Evolutionary conservation across 92 coral and sea anemone species (phyloP).

Genomic region (Zoanthus sociatus): DNA sequence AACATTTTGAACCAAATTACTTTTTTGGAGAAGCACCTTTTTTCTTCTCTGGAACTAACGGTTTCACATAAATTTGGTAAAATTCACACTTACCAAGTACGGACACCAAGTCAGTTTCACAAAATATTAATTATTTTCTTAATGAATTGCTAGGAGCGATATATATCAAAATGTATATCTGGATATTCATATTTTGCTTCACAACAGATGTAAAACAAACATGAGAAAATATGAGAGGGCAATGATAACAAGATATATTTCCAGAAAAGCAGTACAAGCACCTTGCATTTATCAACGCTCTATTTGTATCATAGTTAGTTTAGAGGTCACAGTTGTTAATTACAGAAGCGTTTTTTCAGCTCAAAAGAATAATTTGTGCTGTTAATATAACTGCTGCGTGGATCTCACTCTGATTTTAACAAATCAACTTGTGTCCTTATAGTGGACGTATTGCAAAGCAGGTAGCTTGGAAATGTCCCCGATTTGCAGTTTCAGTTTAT

Average conservation of each 20-base stretch:
- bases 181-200: constrained; percentile 18
- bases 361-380: constrained; percentile 14
- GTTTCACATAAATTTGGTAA: constrained; percentile 29
- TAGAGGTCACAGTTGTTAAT: constrained; percentile 15
- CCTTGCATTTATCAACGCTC: neutral
- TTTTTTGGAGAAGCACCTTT: constrained; percentile 17
- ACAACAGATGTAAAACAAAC: constrained; percentile 26
- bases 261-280: constrained; percentile 16
- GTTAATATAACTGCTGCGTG: constrained; percentile 4
- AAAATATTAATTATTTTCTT: constrained; percentile 19
- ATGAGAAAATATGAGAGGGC: constrained; percentile 1
- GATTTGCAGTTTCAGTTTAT: constrained; percentile 15
- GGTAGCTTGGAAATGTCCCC: constrained; percentile 25
- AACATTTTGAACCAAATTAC: constrained; percentile 14
- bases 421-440: constrained; percentile 33
- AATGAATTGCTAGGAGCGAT: constrained; percentile 2
- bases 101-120: constrained; percentile 20
- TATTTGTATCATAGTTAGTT: constrained; percentile 7
- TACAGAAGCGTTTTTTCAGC: constrained; percentile 1
- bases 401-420: constrained; percentile 13
- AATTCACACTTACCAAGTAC: constrained; percentile 31
- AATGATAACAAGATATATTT: constrained; percentile 8
- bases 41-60: constrained; percentile 13
- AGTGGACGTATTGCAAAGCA: constrained; percentile 1
- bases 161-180: constrained; percentile 4